A percentile compares a stretch with the other conserved stretches of the same genome.
Evolutionary conservation across 2,113 vertebrate species (phyloP).

Genomic region (Lipophrys pholis): DNA sequence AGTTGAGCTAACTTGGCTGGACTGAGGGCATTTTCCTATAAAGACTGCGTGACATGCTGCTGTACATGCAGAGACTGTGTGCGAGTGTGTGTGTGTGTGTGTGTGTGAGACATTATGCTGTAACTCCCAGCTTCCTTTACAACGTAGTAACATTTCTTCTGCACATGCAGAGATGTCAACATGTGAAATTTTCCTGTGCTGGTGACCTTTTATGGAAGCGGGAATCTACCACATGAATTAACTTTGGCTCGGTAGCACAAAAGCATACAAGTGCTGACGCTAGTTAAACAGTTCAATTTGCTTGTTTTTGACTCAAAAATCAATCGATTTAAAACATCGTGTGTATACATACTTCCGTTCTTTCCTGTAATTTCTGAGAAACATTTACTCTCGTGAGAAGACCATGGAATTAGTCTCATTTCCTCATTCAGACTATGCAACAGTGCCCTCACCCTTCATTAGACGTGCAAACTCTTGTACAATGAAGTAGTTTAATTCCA

Average conservation of each 20-base stretch:
- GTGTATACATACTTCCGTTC: conserved; percentile 20
- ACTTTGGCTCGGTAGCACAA: conserved; percentile 54
- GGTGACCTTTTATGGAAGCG: conserved; percentile 40
- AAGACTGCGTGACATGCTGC: conserved; percentile 54
- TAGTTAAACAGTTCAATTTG: conserved; percentile 35
- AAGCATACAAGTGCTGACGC: conserved; percentile 19
- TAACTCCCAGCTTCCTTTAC: conserved; percentile 33
- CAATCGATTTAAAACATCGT: not conserved
- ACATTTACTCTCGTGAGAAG: conserved; percentile 20
- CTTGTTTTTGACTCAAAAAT: conserved; percentile 32
- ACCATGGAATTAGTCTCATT: conserved; percentile 10
- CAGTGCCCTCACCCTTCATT: conserved; percentile 23
- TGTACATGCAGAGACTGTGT: conserved; percentile 40
- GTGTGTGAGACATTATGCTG: conserved; percentile 10
- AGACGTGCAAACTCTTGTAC: conserved; percentile 17
- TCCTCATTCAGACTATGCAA: conserved; percentile 63
- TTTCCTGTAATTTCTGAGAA: conserved; percentile 26
- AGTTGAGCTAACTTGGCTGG: conserved; percentile 57
- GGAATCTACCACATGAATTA: conserved; percentile 43
- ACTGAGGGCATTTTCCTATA: conserved; percentile 67
- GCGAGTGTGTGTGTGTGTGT: conserved; percentile 4
- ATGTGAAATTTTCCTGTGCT: conserved; percentile 38
- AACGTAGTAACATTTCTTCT: conserved; percentile 46
- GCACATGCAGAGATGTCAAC: conserved; percentile 46
- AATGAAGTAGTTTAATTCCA: conserved; percentile 22